These are phyloP conservation scores for Drosophila neonasuta DNA, from an alignment of 2,888 invertebrate genomes.

Conservation along the genomic window DNA sequence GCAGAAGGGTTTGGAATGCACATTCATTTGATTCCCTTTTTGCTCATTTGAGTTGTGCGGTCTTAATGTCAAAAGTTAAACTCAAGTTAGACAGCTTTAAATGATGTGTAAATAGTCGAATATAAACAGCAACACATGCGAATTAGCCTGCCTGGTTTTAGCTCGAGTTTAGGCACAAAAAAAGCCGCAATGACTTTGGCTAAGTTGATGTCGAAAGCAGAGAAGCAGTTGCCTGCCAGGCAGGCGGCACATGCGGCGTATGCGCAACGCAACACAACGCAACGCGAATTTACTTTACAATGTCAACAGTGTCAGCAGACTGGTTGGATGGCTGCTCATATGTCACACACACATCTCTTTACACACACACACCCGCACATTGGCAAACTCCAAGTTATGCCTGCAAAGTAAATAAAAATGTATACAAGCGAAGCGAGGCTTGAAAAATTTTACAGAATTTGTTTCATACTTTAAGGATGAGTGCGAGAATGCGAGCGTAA, in stretches of 20 bases:
- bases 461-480: conserved; percentile 37
- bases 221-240: conserved; percentile 13
- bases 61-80: neutral
- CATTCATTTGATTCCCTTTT: neutral
- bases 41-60: neutral
- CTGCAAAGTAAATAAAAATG: conserved; percentile 58
- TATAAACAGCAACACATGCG: conserved; percentile 36
- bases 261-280: conserved; percentile 68
- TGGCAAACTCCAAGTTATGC: conserved; percentile 27
- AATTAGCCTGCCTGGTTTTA: conserved; percentile 48
- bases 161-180: conserved; percentile 23
- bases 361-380: neutral
- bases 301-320: conserved; percentile 58
- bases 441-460: conserved; percentile 42
- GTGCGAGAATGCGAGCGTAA: neutral
- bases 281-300: conserved; percentile 64
- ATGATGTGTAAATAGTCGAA: conserved; percentile 43
- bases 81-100: conserved; percentile 11
- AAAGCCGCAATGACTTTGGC: conserved; percentile 48
- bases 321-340: conserved; percentile 48
- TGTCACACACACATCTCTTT: conserved; percentile 22
- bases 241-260: conserved; percentile 56
- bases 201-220: conserved; percentile 36
- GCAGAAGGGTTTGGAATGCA: neutral
- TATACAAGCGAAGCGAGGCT: conserved; percentile 20